These are phyloP conservation scores for Dastarcus helophoroides DNA, from an alignment of 2,888 invertebrate species.

Conservation along the genomic window DNA sequence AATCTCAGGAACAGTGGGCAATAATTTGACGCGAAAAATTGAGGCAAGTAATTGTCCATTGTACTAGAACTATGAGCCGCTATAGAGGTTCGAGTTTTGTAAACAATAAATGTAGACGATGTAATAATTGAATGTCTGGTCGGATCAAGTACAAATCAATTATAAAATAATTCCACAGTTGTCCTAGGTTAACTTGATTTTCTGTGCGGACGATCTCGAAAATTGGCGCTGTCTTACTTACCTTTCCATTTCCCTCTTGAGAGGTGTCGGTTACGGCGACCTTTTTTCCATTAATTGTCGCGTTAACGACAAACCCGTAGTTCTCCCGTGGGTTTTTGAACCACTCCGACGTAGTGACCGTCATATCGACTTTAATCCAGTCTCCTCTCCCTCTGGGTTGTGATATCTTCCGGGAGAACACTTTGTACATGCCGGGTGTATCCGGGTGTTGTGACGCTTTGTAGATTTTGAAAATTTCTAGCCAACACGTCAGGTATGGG, in stretches of 20 bases:
- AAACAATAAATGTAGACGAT: too few relatives aligned
- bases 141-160: too few relatives aligned
- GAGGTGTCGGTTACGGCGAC: constrained; percentile 52
- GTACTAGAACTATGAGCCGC: too few relatives aligned
- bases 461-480: constrained; percentile 33
- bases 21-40: too few relatives aligned
- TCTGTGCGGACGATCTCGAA: too few relatives aligned
- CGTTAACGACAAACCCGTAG: constrained; percentile 66
- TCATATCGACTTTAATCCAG: constrained; percentile 67
- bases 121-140: too few relatives aligned
- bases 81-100: too few relatives aligned
- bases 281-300: constrained; percentile 47
- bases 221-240: too few relatives aligned
- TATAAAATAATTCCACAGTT: too few relatives aligned
- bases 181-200: too few relatives aligned
- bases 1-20: too few relatives aligned
- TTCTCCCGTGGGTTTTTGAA: constrained; percentile 62
- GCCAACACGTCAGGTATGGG: constrained; percentile 26
- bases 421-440: constrained; percentile 23
- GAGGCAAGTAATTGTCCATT: too few relatives aligned
- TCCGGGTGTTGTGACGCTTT: constrained; percentile 29
- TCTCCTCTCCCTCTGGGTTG: constrained; percentile 48
- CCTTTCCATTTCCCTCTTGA: constrained; percentile 42
- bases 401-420: constrained; percentile 36
- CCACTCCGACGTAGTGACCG: constrained; percentile 65